Evolutionary conservation across 2,113 vertebrate species (phyloP).

Genomic region (Tetrao urogallus): DNA sequence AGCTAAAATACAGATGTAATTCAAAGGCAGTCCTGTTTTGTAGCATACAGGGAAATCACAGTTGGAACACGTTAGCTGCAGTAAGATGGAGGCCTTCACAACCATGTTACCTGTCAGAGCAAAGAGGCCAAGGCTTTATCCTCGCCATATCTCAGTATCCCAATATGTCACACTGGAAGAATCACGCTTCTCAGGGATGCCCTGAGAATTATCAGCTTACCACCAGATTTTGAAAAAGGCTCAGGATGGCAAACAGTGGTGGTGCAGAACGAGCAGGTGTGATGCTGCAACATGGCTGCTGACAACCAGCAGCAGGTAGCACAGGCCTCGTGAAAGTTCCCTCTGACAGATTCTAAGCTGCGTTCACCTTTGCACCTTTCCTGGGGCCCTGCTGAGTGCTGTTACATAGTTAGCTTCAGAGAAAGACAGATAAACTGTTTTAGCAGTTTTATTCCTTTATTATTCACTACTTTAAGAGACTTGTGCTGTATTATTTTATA

Average conservation of each 20-base stretch:
- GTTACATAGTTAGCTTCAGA: conserved; percentile 51
- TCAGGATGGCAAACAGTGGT: not conserved
- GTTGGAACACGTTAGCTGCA: no score
- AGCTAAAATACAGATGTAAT: not conserved
- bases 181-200: not conserved
- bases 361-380: conserved; percentile 31
- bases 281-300: conserved; percentile 5
- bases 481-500: conserved; percentile 68
- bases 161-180: not conserved
- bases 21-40: not conserved
- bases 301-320: conserved; percentile 38
- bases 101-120: not conserved
- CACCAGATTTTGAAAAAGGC: not conserved
- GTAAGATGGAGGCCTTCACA: not conserved
- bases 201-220: conserved; percentile 24
- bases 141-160: not conserved
- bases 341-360: conserved; percentile 23
- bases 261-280: not conserved
- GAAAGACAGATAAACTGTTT: conserved; percentile 65
- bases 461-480: conserved; percentile 61
- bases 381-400: not conserved
- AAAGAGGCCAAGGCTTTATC: not conserved
- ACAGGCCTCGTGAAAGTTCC: conserved; percentile 38
- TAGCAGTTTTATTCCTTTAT: conserved; percentile 70
- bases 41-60: not conserved